Percentiles rank a stretch among this genome's conserved stretches.
Evolutionary conservation across 2,797 vertebrate genomes (phyloP).

Genomic region (Vireo griseus): DNA sequence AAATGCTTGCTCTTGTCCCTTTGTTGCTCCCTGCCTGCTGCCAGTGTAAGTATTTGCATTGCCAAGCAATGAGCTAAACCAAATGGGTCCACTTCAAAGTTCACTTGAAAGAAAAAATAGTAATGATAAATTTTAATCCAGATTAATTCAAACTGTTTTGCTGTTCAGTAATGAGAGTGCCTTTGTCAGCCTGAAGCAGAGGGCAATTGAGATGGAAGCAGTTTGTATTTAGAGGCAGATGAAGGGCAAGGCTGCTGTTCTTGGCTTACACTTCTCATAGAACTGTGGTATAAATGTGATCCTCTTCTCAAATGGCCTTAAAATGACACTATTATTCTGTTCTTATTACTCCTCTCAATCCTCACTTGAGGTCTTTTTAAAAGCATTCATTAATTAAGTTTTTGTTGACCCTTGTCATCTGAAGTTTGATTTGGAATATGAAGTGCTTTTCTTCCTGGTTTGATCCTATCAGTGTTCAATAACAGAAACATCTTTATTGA

Average conservation of each 20-base stretch:
- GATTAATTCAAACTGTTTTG: not conserved
- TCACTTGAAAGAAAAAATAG: not conserved
- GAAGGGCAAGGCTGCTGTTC: not conserved
- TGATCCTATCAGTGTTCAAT: not conserved
- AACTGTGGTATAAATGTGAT: not conserved
- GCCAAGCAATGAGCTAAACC: not conserved
- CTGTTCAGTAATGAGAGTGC: not conserved
- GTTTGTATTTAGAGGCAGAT: not conserved
- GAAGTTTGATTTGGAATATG: not conserved
- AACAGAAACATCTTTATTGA: not conserved
- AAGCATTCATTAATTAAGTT: not conserved
- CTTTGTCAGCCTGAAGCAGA: not conserved
- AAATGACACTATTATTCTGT: not conserved
- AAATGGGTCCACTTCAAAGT: not conserved
- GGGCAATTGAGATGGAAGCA: not conserved
- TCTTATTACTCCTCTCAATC: not conserved
- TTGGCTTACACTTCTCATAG: not conserved
- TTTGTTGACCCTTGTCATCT: not conserved
- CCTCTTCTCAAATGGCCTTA: not conserved
- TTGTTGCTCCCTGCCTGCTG: not conserved
- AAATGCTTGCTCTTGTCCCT: not conserved
- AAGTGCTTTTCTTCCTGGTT: not conserved
- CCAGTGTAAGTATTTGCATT: not conserved
- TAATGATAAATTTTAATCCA: slow-evolving; percentile 10
- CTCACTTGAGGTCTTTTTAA: not conserved